Percentiles rank a stretch among this genome's conserved stretches.
Conservation (phyloP, 2,113 vertebrate species). For the Ctenomys sociabilis region DNA sequence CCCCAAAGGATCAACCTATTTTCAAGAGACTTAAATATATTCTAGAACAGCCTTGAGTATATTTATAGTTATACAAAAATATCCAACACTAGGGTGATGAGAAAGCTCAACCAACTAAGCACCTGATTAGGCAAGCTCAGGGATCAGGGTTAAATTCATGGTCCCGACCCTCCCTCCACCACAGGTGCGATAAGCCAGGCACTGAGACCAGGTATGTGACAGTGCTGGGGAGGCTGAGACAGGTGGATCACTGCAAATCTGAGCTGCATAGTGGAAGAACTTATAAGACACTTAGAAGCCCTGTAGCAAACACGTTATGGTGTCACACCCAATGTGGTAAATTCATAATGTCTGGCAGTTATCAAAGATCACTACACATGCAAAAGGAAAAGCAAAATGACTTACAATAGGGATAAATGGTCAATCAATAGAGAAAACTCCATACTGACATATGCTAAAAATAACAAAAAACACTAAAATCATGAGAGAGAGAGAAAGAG, state of each 20-base stretch:
- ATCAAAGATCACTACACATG: neutral
- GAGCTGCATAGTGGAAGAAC: too few species aligned
- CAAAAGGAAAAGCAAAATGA: constrained; percentile 29
- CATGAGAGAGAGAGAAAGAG: too few species aligned
- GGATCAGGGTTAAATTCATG: too few species aligned
- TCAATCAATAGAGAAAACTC: neutral
- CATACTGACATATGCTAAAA: neutral
- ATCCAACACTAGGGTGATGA: neutral
- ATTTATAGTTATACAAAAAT: constrained; percentile 51
- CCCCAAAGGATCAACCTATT: neutral
- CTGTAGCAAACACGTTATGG: too few species aligned
- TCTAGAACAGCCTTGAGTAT: constrained; percentile 15
- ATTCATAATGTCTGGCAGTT: neutral
- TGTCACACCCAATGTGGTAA: neutral
- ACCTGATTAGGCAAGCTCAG: too few species aligned
- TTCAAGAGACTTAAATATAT: constrained; percentile 4
- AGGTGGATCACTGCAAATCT: too few species aligned
- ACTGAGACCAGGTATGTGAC: too few species aligned
- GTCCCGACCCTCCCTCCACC: too few species aligned
- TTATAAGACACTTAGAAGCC: too few species aligned
- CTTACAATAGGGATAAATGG: neutral
- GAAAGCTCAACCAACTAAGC: too few species aligned
- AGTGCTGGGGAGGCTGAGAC: too few species aligned
- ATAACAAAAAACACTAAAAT: neutral
- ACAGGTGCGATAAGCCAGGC: too few species aligned